Evolutionary conservation across 2,888 invertebrate genomes (phyloP).

Genomic region (Perizoma flavofasciatum): DNA sequence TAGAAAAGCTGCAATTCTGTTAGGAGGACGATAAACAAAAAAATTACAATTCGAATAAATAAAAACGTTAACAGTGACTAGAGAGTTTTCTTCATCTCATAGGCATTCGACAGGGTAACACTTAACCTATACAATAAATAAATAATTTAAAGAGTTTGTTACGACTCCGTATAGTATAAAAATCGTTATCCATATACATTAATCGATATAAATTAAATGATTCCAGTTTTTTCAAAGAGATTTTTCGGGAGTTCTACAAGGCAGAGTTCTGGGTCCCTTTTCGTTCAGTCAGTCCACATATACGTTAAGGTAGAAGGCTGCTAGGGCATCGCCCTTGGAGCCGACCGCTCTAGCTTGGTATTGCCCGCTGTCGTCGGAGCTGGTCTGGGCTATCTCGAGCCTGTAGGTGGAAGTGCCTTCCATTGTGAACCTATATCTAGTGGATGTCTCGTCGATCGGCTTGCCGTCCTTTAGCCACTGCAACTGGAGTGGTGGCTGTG

Average conservation of each 20-base stretch:
- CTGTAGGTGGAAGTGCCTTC: constrained; percentile 91
- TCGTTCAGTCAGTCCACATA: constrained; percentile 60
- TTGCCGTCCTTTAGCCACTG: constrained; percentile 97
- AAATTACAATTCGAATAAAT: constrained; percentile 67
- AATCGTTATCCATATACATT: constrained; percentile 66
- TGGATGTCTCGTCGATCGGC: constrained; percentile 90
- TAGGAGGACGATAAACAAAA: constrained; percentile 67
- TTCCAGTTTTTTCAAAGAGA: constrained; percentile 49
- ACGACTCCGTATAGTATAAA: constrained; percentile 79
- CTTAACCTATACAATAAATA: constrained; percentile 74
- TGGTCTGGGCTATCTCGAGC: constrained; percentile 90
- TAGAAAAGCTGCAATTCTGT: constrained; percentile 73
- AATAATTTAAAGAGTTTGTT: constrained; percentile 74
- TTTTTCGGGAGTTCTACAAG: constrained; percentile 57
- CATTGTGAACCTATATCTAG: constrained; percentile 92
- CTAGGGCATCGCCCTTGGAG: constrained; percentile 92
- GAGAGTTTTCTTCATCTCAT: constrained; percentile 65
- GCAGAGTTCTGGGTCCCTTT: constrained; percentile 52
- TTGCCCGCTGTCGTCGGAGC: constrained; percentile 92
- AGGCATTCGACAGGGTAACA: constrained; percentile 80
- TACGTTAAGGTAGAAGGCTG: constrained; percentile 95
- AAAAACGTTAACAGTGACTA: constrained; percentile 75
- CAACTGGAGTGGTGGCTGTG: constrained; percentile 85
- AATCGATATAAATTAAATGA: constrained; percentile 47
- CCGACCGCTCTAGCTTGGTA: constrained; percentile 94